Evolutionary conservation across 2,888 invertebrate species (phyloP).

Genomic region (Macrostomum cliftonense): DNA sequence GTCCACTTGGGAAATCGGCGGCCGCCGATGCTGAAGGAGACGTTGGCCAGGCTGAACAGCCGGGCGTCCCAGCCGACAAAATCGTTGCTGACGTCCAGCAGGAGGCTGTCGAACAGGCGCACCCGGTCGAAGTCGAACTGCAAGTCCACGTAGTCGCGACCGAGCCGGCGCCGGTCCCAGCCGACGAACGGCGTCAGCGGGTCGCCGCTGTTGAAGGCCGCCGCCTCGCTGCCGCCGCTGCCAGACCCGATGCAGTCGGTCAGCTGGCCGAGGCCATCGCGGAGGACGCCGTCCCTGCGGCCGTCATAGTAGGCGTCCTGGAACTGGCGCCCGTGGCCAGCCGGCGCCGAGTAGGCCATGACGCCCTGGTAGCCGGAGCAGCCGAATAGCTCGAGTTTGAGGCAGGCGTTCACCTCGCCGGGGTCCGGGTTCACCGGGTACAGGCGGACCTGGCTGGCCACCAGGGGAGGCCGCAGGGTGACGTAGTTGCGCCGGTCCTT

Average conservation of each 20-base stretch:
- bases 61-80: conserved; percentile 63
- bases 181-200: conserved; percentile 41
- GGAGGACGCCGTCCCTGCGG: conserved; percentile 61
- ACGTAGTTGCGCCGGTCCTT: conserved; percentile 37
- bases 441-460: conserved; percentile 65
- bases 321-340: neutral
- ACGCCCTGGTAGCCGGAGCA: conserved; percentile 43
- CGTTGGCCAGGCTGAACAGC: conserved; percentile 60
- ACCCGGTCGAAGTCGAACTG: conserved; percentile 70
- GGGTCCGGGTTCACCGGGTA: conserved; percentile 62
- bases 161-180: conserved; percentile 15
- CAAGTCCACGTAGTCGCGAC: conserved; percentile 49
- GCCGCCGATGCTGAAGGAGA: conserved; percentile 58
- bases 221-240: conserved; percentile 37
- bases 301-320: conserved; percentile 49
- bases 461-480: conserved; percentile 52
- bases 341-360: neutral
- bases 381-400: conserved; percentile 73
- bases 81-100: conserved; percentile 59
- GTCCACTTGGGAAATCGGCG: conserved; percentile 57
- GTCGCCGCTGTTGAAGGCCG: conserved; percentile 29
- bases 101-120: conserved; percentile 62
- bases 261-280: conserved; percentile 44
- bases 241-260: conserved; percentile 46
- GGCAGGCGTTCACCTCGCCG: conserved; percentile 56